Conservation (phyloP, 1,140 invertebrate genomes). For the Drosophila kikkawai region DNA sequence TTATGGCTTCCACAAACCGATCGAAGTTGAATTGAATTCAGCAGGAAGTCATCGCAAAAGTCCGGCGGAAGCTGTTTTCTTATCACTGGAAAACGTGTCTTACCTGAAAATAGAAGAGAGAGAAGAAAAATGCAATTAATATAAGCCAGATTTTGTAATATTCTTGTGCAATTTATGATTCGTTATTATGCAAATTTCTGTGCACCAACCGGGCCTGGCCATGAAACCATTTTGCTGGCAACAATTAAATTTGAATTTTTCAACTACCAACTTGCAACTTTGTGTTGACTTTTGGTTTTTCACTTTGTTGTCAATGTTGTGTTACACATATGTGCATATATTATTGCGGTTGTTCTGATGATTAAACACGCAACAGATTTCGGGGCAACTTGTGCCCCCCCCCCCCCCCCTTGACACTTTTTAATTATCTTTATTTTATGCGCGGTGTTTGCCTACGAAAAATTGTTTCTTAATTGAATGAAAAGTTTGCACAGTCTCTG, state of each 20-base stretch:
- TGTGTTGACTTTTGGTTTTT: slow-evolving; percentile 48
- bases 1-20: slow-evolving; percentile 30
- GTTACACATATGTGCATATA: slow-evolving; percentile 5
- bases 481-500: slow-evolving; percentile 37
- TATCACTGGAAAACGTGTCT: slow-evolving; percentile 17
- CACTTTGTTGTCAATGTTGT: slow-evolving; percentile 10
- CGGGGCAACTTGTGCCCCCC: no score
- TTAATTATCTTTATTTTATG: slow-evolving; percentile 34
- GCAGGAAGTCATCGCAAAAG: slow-evolving; percentile 1
- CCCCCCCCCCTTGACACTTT: slow-evolving; percentile 48
- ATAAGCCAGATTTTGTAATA: slow-evolving; percentile 37
- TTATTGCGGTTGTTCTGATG: slow-evolving; percentile 25
- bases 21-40: slow-evolving; percentile 4
- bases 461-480: slow-evolving; percentile 39
- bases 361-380: slow-evolving; percentile 48
- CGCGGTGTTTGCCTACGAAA: slow-evolving; percentile 40
- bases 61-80: slow-evolving; percentile 14
- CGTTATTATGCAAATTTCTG: slow-evolving; percentile 65
- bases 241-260: slow-evolving; percentile 63
- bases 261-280: slow-evolving; percentile 33
- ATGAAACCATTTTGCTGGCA: slow-evolving; percentile 66
- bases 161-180: slow-evolving; percentile 58
- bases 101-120: slow-evolving; percentile 58
- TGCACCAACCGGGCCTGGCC: slow-evolving; percentile 49
- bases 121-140: slow-evolving; percentile 33